These are phyloP conservation scores for Laspeyria flexula DNA, from an alignment of 2,888 invertebrate genomes.

Conservation along the genomic window DNA sequence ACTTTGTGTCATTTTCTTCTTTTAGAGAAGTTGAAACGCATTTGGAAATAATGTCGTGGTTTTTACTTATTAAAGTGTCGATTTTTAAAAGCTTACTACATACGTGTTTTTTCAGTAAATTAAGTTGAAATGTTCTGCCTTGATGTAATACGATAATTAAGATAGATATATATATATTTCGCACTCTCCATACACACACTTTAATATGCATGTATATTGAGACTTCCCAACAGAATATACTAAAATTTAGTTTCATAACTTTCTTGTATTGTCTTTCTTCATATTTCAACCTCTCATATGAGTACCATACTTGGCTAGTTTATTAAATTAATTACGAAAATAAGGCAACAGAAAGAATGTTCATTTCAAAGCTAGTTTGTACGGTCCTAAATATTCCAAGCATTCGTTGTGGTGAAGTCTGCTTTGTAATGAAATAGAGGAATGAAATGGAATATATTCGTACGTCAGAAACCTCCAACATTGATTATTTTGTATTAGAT, in stretches of 20 bases:
- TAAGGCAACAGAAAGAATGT: conserved; percentile 43
- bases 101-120: no score
- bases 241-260: no score
- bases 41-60: neutral
- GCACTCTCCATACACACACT: no score
- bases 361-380: conserved; percentile 48
- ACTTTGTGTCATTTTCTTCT: neutral
- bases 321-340: conserved; percentile 34
- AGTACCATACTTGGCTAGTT: conserved; percentile 14
- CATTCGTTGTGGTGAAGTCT: conserved; percentile 36
- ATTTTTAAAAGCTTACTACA: no score
- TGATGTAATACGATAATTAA: no score
- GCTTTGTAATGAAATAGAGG: conserved; percentile 48
- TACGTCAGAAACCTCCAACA: neutral
- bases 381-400: conserved; percentile 43
- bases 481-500: no score
- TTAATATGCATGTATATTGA: no score
- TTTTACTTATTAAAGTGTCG: neutral
- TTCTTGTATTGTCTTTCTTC: no score
- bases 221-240: no score
- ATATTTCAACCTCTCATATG: neutral
- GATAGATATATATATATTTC: no score
- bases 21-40: neutral
- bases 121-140: no score
- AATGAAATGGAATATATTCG: conserved; percentile 6